These are phyloP conservation scores for Crambe crambe DNA, from an alignment of 37 sponge, comb jelly and placozoan genomes.

Conservation along the genomic window DNA sequence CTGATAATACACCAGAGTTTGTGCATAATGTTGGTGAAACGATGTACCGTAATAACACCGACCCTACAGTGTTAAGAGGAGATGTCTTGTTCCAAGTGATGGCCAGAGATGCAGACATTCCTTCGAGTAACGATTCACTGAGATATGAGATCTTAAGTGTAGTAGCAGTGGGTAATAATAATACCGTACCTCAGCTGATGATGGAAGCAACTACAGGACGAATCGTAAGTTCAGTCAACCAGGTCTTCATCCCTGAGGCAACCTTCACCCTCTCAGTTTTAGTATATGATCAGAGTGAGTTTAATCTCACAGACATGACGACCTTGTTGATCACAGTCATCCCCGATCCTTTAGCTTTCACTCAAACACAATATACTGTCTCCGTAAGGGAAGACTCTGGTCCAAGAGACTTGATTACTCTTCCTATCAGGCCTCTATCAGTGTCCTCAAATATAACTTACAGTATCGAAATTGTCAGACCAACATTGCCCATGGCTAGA, in stretches of 20 bases:
- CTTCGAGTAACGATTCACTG: slow-evolving; percentile 12
- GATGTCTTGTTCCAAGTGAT: slow-evolving; percentile 1
- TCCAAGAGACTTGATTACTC: background rate
- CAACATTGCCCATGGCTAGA: background rate
- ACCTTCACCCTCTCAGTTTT: background rate
- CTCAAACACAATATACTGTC: slow-evolving; percentile 3
- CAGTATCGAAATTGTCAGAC: background rate
- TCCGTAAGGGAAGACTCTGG: background rate
- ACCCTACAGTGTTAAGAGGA: slow-evolving; percentile 23
- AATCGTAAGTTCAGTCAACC: background rate
- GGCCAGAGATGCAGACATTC: slow-evolving; percentile 40
- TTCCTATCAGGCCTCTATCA: slow-evolving; percentile 13
- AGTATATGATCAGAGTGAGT: slow-evolving; percentile 14
- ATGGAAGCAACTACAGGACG: slow-evolving; percentile 25
- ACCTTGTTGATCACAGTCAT: background rate
- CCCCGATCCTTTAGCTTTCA: slow-evolving; percentile 18
- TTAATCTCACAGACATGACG: background rate
- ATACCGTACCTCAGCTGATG: background rate
- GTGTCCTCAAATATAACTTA: slow-evolving; percentile 16
- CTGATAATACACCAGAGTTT: slow-evolving; percentile 42
- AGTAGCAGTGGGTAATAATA: background rate
- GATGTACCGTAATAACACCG: background rate
- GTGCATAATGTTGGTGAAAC: background rate
- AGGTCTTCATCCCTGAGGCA: slow-evolving; percentile 9
- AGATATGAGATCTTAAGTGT: slow-evolving; percentile 5